These are phyloP conservation scores for Diplodus sargus DNA, from an alignment of 2,797 vertebrate genomes.

Conservation along the genomic window DNA sequence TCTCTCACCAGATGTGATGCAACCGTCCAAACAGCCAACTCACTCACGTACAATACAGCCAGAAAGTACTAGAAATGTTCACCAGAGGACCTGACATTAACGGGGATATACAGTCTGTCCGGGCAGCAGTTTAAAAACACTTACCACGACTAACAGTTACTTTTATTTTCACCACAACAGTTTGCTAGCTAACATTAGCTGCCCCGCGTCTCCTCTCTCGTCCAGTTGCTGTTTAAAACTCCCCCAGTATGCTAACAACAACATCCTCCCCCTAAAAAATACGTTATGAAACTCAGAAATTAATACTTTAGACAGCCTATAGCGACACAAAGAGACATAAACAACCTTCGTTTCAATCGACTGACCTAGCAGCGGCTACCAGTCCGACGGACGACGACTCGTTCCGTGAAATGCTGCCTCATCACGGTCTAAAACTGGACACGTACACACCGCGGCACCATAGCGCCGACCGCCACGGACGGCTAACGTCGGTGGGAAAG, in stretches of 20 bases:
- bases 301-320: not conserved
- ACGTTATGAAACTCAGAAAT: not conserved
- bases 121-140: slow-evolving; percentile 11
- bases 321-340: slow-evolving; percentile 51
- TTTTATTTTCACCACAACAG: slow-evolving; percentile 40
- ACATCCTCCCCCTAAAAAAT: not conserved
- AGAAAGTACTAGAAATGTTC: not conserved
- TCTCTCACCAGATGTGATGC: slow-evolving; percentile 10
- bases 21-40: slow-evolving; percentile 6
- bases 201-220: slow-evolving; percentile 12
- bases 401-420: slow-evolving; percentile 40
- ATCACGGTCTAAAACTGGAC: slow-evolving; percentile 39
- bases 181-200: slow-evolving; percentile 57
- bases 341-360: slow-evolving; percentile 61
- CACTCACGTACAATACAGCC: not conserved
- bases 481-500: slow-evolving; percentile 16
- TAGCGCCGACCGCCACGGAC: slow-evolving; percentile 29
- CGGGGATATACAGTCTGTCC: not conserved
- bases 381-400: slow-evolving; percentile 39
- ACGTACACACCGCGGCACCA: slow-evolving; percentile 7
- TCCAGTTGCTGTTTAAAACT: slow-evolving; percentile 23
- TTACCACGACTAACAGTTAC: not conserved
- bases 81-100: not conserved
- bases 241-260: not conserved
- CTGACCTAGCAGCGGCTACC: slow-evolving; percentile 66